Evolutionary conservation across 2,113 vertebrate species (phyloP).

Genomic region (Catharus fuscescens): DNA sequence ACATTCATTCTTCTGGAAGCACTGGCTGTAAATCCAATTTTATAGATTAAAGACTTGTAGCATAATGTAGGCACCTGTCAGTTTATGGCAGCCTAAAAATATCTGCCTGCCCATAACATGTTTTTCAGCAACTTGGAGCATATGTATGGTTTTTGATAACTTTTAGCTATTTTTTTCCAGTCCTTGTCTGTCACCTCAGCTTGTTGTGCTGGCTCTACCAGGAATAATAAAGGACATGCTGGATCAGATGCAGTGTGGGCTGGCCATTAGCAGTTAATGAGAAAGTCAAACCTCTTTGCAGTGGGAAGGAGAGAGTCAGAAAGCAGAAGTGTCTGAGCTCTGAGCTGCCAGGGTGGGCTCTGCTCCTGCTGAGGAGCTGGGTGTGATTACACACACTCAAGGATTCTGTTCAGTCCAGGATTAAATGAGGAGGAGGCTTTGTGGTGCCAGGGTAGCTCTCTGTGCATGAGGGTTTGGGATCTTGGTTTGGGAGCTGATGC

Average conservation of each 20-base stretch:
- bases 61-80: conserved; percentile 40
- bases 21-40: conserved; percentile 23
- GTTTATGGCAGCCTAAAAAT: conserved; percentile 49
- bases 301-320: neutral
- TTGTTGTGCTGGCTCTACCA: conserved; percentile 1
- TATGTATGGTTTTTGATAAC: neutral
- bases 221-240: neutral
- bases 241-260: conserved; percentile 8
- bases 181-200: conserved; percentile 45
- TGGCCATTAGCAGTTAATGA: conserved; percentile 10
- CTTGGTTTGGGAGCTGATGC: neutral
- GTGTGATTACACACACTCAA: neutral
- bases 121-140: conserved; percentile 32
- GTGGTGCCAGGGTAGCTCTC: neutral
- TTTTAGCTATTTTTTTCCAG: neutral
- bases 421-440: neutral
- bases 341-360: neutral
- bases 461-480: neutral
- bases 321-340: neutral
- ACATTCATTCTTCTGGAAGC: neutral
- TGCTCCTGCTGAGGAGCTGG: neutral
- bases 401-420: neutral
- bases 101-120: conserved; percentile 14
- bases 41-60: conserved; percentile 15
- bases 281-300: neutral